Evolutionary conservation across 1,140 invertebrate species (phyloP).

Genomic region (Aphis gossypii): DNA sequence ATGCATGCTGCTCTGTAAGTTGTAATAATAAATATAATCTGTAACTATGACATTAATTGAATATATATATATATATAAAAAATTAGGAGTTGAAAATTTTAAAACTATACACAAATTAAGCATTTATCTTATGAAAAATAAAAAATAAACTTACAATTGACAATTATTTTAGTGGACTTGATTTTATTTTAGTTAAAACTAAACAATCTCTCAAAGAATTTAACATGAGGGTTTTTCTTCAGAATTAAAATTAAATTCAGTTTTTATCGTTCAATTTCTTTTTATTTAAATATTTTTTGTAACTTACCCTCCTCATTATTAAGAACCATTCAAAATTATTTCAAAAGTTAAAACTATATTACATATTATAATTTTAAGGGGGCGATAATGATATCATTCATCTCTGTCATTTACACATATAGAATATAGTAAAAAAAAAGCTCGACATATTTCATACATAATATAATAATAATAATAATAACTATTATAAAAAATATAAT

Average conservation of each 20-base stretch:
- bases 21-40: not conserved
- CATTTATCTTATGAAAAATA: not conserved
- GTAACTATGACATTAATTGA: not conserved
- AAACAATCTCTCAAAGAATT: not conserved
- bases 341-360: not conserved
- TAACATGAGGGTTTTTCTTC: not conserved
- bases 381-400: not conserved
- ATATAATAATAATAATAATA: not conserved
- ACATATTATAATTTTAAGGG: constrained; percentile 1
- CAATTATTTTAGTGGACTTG: not conserved
- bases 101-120: not conserved
- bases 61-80: not conserved
- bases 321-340: not conserved
- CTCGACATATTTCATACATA: not conserved
- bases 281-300: not conserved
- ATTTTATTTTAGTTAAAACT: not conserved
- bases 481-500: not conserved
- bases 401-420: not conserved
- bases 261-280: not conserved
- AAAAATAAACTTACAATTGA: not conserved
- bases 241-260: not conserved
- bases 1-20: not conserved
- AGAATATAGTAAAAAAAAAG: not conserved
- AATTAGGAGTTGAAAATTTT: too few relatives aligned
- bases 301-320: not conserved